These are phyloP conservation scores for Bilobella aurantiaca DNA, from an alignment of 1,140 invertebrate genomes.

Conservation along the genomic window DNA sequence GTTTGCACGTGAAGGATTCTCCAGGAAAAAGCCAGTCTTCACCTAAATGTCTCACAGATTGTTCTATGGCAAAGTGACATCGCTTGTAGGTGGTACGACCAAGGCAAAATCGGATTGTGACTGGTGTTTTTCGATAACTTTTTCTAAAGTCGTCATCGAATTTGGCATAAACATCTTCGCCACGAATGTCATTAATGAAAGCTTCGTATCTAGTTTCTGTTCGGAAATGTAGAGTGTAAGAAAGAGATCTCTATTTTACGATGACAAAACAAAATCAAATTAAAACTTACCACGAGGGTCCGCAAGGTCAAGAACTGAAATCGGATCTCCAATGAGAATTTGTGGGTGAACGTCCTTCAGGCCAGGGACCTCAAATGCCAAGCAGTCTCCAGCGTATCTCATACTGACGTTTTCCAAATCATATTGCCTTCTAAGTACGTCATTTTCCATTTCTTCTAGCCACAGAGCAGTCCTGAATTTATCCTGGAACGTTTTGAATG, in stretches of 20 bases:
- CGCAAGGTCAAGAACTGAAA: constrained; percentile 42
- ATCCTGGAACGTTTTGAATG: no score
- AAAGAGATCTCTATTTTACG: constrained; percentile 11
- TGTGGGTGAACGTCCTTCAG: constrained; percentile 74
- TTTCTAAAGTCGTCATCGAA: constrained; percentile 61
- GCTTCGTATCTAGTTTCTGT: constrained; percentile 54
- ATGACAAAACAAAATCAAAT: constrained; percentile 1
- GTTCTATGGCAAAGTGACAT: constrained; percentile 54
- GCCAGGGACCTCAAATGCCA: constrained; percentile 64
- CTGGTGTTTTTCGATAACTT: constrained; percentile 56
- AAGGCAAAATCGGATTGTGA: constrained; percentile 48
- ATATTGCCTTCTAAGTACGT: constrained; percentile 55
- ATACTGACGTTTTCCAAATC: constrained; percentile 57
- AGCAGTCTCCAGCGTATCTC: constrained; percentile 51
- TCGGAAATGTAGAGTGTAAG: no score
- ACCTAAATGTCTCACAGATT: constrained; percentile 47
- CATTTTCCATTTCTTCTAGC: constrained; percentile 60
- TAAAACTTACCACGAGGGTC: constrained; percentile 11
- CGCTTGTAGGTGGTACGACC: constrained; percentile 49
- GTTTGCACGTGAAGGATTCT: constrained; percentile 37
- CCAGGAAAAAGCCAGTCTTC: constrained; percentile 57
- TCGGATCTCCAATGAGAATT: constrained; percentile 64
- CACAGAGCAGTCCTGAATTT: constrained; percentile 60
- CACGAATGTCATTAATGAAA: constrained; percentile 61
- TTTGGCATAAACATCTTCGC: constrained; percentile 56